Evolutionary conservation across 1,140 invertebrate genomes (phyloP), one percentile per base, ranked within the genome.

Genomic region (Atta colombica): DNA sequence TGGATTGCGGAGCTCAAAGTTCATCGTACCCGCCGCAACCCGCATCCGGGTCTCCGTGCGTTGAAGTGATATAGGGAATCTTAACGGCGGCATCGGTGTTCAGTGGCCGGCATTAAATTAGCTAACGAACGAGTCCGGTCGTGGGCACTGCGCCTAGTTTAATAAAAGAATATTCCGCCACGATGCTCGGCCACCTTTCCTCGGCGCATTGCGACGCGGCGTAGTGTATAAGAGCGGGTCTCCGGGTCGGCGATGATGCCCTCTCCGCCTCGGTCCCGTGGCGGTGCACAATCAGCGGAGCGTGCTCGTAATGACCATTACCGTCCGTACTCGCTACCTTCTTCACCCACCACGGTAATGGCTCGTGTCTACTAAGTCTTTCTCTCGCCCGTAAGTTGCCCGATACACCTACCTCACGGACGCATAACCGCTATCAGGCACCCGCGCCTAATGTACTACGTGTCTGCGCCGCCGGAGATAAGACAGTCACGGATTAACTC

Each of bases 231-330:
- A 74, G 88, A 86, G 92, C 94, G 94, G 94, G 94, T 95, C 94
- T 94, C 82, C 94, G 94, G 94, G 94, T 94, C 94, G 94, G 81
- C 94, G 94, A 94, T 94, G 94, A 95, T 95, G 94, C 94, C 94
- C 94, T 94, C 92, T 89, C 90, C 75, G 88, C 87, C 74, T 87
- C 91, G 92, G 92, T 93, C 93, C 93, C 90, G 93, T 93, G 93
- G 92, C 92, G 92, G 91, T 93, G 92, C 93, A 93, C 93, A 94
- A 94, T 94, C 94, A 95, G 90, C 95, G 93, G 90, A 95, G 94
- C 95, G 94, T 95, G 93, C 92, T 93, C 92, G 92, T 95, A 95
- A 95, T 95, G 95, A 95, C 94, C 94, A 95, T 95, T 95, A 95
- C 93, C 93, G 94, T 94, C 94, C 89, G 92, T 90, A 93, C 91